Base-by-base conservation (phyloP, 2,797 vertebrate genomes). In the Pteropus rufus region DNA sequence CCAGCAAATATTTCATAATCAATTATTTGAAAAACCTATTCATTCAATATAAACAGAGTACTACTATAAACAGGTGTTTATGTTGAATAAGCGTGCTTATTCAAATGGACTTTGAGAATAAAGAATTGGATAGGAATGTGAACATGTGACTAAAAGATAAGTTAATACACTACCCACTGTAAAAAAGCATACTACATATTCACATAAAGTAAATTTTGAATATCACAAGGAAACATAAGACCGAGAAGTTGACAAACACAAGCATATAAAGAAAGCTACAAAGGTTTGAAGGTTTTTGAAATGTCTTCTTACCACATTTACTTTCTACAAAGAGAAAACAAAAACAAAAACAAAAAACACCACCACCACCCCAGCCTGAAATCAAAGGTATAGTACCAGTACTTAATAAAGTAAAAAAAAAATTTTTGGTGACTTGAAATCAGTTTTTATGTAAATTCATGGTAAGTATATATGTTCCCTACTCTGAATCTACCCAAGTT, bases 241-340 rank as follows among this genome's bases (percentile, higher is more conserved):
- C 93, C n/a, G 11, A 96, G 93, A 97, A 81, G 2, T 19, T 93
- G 75, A 95, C n/a, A 39, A 69, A 95, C 77, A 90, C 24, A 82
- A 93, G n/a, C 73, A 97, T 72, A 84, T 70, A 93, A 1, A 95
- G 56, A 93, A 86, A 97, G 65, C 80, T 92, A 26, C 87, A 94
- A 90, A 97, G 95, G 82, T 93, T 98, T 69, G 62, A 24, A 41
- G 4, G 14, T 77, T 81, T 82, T 62, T 26, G 29, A 97, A 97
- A 96, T 91, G 9, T 24, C 85, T 82, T 72, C 46, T 24, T 84
- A 91, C 14, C 31, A 86, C 19, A 77, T 49, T 76, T 81, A 96
- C 46, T 79, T 85, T 89, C 88, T 34, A 41, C 11, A 94, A 67
- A 97, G 77, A 95, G 58, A 5, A 49, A 82, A 70, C 34, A 49